A percentile compares a stretch with the other conserved stretches of the same genome.
These are phyloP conservation scores for Pseudobourletiella spinata DNA, from an alignment of 1,140 invertebrate genomes.

Conservation along the genomic window DNA sequence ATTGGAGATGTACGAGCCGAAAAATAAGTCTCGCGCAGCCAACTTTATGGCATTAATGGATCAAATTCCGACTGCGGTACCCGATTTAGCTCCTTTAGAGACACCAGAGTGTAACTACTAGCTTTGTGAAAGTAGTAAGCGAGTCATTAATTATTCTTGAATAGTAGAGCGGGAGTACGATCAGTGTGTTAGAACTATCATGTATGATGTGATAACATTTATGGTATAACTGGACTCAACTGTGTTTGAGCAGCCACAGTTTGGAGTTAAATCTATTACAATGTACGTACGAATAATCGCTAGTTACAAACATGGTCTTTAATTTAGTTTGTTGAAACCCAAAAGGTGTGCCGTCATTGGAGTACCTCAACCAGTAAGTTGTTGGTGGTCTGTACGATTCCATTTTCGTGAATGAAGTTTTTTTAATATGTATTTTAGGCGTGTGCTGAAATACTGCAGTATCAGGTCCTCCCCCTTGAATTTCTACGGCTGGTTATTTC, in stretches of 20 bases:
- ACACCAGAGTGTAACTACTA: constrained; percentile 20
- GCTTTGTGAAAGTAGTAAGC: constrained; percentile 1
- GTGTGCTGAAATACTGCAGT: too few species aligned
- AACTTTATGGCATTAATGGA: not conserved
- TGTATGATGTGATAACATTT: not conserved
- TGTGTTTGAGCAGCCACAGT: not conserved
- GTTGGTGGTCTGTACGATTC: too few species aligned
- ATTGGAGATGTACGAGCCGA: constrained; percentile 5
- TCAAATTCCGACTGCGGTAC: not conserved
- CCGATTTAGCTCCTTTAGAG: constrained; percentile 25
- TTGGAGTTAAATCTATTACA: not conserved
- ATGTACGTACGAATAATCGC: not conserved
- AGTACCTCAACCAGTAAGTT: too few species aligned
- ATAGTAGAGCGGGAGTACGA: too few species aligned
- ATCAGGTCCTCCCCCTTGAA: too few species aligned
- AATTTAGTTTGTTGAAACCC: too few species aligned
- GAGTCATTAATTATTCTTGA: not conserved
- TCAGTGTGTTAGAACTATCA: too few species aligned
- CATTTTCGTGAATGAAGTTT: too few species aligned
- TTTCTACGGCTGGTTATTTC: too few species aligned
- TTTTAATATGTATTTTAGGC: too few species aligned
- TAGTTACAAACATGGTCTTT: too few species aligned
- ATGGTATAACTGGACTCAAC: not conserved
- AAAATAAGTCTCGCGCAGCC: not conserved
- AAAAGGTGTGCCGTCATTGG: too few species aligned